Base-by-base conservation (phyloP, 2,113 vertebrate species). In the Phodopus roborovskii region DNA sequence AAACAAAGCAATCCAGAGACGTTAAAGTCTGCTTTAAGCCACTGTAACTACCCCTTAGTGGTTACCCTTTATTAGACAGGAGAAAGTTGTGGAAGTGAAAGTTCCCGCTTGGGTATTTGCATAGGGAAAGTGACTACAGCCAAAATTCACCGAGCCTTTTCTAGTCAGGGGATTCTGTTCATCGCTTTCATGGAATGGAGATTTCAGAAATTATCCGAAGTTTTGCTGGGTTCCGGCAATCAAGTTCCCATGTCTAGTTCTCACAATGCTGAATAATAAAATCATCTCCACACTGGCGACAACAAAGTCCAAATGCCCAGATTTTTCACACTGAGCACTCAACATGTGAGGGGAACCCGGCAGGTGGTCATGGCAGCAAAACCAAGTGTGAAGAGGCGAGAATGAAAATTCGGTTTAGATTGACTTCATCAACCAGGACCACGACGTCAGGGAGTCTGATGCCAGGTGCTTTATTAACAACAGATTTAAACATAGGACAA, bases 241-340 rank as follows among this genome's bases (percentile, higher is more conserved):
- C 36, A 91, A 42, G 20, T 19, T 62, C 26, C 24, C 16, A 88
- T 74, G 30, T 45, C 12, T 16, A 94, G 36, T 24, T 17, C 24
- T 86, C 64, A 93, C 33, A 75, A 7, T 19, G 73, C 19, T 68
- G 81, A 87, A 75, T 42, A 78, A 90, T 24, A 92, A 30, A 39
- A 30, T 9, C 19, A 90, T 20, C 89, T 45, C 16, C 33, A 97
- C 92, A 95, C 24, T 50, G 84, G 92, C 90, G 84, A 26, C 78
- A 97, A 92, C 42, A 0, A 16, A 95, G 64, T 45, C 70, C 90
- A 90, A 6, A 88, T 58, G 39, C 74, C 77, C 33, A 1, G 8
- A 39, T 22, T 33, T 90, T 94, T 77, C 19, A 66, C 28, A 89
- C 77, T 95, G 48, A 95, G 20, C 97, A 53, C 73, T 94, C 88